Evolutionary conservation across 2,888 invertebrate genomes (phyloP).

Genomic region (Drosophila nr. fundita): DNA sequence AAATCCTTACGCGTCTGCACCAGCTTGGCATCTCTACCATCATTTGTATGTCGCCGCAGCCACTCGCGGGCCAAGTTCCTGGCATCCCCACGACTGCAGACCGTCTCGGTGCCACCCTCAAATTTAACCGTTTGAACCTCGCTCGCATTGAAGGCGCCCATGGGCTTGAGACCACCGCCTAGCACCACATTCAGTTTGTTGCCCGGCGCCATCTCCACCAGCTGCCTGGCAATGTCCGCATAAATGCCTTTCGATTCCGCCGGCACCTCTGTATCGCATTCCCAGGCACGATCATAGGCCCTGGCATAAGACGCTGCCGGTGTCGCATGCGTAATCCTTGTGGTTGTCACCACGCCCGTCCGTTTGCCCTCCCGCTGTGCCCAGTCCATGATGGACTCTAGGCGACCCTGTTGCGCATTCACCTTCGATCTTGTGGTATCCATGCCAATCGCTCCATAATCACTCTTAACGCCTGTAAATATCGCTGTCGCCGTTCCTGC

Average conservation of each 20-base stretch:
- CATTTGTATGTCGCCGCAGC: constrained; percentile 79
- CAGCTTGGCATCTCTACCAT: constrained; percentile 74
- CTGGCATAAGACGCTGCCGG: constrained; percentile 88
- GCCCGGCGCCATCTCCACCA: constrained; percentile 88
- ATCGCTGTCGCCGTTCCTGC: constrained; percentile 90
- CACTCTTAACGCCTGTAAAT: constrained; percentile 88
- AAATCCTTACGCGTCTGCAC: constrained; percentile 85
- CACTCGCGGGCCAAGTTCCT: constrained; percentile 87
- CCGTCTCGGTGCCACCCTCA: constrained; percentile 77
- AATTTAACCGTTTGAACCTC: constrained; percentile 69
- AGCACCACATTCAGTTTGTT: constrained; percentile 87
- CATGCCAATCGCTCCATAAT: constrained; percentile 87
- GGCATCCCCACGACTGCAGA: constrained; percentile 86
- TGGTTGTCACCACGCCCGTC: constrained; percentile 89
- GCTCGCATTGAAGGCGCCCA: constrained; percentile 82
- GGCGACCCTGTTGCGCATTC: constrained; percentile 84
- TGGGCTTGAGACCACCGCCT: constrained; percentile 87
- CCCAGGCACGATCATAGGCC: constrained; percentile 87
- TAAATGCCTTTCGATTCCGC: constrained; percentile 83
- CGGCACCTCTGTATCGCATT: constrained; percentile 86
- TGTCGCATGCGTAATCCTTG: constrained; percentile 88
- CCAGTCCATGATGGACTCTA: constrained; percentile 87
- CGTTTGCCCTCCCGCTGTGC: constrained; percentile 87
- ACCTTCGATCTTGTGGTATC: constrained; percentile 74
- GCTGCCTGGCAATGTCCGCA: constrained; percentile 87